These are phyloP conservation scores for Aleiodes leptofemur DNA, from an alignment of 2,888 invertebrate genomes.

Conservation along the genomic window DNA sequence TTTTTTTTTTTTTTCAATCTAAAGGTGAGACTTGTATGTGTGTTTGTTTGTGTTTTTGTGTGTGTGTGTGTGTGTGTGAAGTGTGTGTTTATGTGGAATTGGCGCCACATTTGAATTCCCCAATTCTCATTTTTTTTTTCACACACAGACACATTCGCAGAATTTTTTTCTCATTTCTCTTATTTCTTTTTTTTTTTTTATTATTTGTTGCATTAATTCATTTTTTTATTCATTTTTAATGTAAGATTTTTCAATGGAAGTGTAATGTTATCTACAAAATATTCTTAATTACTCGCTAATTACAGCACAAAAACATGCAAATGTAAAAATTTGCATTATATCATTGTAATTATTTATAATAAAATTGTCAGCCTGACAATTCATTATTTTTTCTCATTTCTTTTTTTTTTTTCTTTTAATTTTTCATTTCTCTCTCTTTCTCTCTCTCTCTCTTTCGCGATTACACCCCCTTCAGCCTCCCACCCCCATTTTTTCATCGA, in stretches of 20 bases:
- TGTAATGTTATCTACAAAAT: constrained; percentile 74
- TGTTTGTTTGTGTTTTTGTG: too few relatives aligned
- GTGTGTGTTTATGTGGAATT: constrained; percentile 62
- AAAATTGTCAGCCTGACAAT: constrained; percentile 67
- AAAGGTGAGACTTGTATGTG: constrained; percentile 8
- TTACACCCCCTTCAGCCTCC: background rate
- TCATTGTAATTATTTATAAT: constrained; percentile 70
- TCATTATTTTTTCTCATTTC: constrained; percentile 31
- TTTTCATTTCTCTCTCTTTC: constrained; percentile 37
- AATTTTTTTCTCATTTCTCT: background rate
- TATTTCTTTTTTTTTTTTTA: too few relatives aligned
- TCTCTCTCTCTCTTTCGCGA: background rate
- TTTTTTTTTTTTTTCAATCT: constrained; percentile 14
- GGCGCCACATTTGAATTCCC: too few relatives aligned
- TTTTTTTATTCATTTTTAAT: constrained; percentile 43
- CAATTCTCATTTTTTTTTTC: background rate
- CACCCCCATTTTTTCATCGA: background rate
- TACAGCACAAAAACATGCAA: constrained; percentile 75
- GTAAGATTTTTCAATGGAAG: constrained; percentile 66
- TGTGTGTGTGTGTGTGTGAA: constrained; percentile 58
- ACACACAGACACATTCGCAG: background rate
- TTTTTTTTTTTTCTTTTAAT: constrained; percentile 26
- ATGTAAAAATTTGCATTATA: constrained; percentile 74
- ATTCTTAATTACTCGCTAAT: constrained; percentile 75
- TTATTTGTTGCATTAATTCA: constrained; percentile 1